A percentile compares a stretch with the other conserved stretches of the same genome.
These are phyloP conservation scores for Geopemphigus sp. DNA, from an alignment of 1,140 invertebrate species.

Conservation along the genomic window DNA sequence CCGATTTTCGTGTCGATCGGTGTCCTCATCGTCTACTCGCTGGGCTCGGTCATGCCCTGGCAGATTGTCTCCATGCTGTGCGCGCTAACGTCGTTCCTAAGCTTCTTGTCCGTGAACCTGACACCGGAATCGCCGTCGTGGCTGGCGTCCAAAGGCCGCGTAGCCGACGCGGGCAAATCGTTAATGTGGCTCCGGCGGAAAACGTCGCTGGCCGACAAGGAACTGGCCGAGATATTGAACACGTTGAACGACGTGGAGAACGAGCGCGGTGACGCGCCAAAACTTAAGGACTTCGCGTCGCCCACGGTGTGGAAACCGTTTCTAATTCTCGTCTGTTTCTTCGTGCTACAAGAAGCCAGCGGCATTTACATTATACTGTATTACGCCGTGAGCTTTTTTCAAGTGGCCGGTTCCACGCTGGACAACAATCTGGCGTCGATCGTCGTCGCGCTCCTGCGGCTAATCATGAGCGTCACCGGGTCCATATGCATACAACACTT, in stretches of 20 bases:
- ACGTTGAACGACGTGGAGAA: conserved; percentile 28
- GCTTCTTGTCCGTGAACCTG: conserved; percentile 61
- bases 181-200: conserved; percentile 63
- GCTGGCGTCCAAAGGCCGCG: conserved; percentile 60
- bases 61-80: conserved; percentile 53
- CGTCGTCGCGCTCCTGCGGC: conserved; percentile 68
- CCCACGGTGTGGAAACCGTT: conserved; percentile 65
- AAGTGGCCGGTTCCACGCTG: conserved; percentile 65
- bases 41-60: conserved; percentile 58
- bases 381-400: conserved; percentile 70
- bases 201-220: conserved; percentile 60
- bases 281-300: conserved; percentile 52
- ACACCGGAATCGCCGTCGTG: conserved; percentile 70
- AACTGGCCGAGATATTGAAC: conserved; percentile 61
- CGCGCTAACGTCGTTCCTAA: conserved; percentile 51
- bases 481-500: conserved; percentile 69
- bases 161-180: conserved; percentile 60
- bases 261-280: not conserved
- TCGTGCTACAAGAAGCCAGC: conserved; percentile 68
- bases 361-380: conserved; percentile 76
- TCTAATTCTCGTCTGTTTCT: conserved; percentile 63
- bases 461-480: conserved; percentile 67
- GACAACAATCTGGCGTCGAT: conserved; percentile 71
- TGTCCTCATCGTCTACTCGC: conserved; percentile 58
- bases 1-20: conserved; percentile 61